Evolutionary conservation across 1,140 invertebrate species (phyloP).

Genomic region (Wiebesia pumilae): DNA sequence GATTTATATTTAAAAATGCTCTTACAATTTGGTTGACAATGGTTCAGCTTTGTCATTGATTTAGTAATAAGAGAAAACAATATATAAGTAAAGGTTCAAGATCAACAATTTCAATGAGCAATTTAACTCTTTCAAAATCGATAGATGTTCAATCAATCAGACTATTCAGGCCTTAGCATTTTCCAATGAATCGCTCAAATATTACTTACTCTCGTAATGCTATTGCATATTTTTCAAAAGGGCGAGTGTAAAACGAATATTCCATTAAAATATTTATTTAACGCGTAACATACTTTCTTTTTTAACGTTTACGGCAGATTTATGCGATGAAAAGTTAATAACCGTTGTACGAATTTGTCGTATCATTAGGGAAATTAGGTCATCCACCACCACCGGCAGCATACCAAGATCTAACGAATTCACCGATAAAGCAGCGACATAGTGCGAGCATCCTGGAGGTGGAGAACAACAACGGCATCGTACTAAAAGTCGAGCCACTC

Average conservation of each 20-base stretch:
- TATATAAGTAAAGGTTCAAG: too few species aligned
- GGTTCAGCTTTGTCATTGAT: too few species aligned
- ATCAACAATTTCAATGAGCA: too few species aligned
- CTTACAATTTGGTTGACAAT: too few species aligned
- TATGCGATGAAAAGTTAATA: not conserved
- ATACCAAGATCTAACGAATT: slow-evolving; percentile 69
- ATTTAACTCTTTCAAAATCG: too few species aligned
- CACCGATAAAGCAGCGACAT: slow-evolving; percentile 58
- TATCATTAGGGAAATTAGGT: slow-evolving; percentile 52
- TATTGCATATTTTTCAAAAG: too few species aligned
- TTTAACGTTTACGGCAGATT: not conserved
- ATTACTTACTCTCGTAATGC: too few species aligned
- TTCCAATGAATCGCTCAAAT: too few species aligned
- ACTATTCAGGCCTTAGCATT: too few species aligned
- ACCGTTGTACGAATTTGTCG: not conserved
- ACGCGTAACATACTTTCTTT: not conserved
- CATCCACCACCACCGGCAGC: slow-evolving; percentile 64
- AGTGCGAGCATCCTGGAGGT: slow-evolving; percentile 59
- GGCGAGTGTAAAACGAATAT: not conserved
- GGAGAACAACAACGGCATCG: slow-evolving; percentile 71
- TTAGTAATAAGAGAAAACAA: too few species aligned
- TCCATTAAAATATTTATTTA: not conserved
- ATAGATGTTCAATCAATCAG: too few species aligned
- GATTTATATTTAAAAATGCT: too few species aligned
- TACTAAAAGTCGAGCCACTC: slow-evolving; percentile 66